These are phyloP conservation scores for Physeter macrocephalus DNA, from an alignment of 2,113 vertebrate species.

Conservation along the genomic window DNA sequence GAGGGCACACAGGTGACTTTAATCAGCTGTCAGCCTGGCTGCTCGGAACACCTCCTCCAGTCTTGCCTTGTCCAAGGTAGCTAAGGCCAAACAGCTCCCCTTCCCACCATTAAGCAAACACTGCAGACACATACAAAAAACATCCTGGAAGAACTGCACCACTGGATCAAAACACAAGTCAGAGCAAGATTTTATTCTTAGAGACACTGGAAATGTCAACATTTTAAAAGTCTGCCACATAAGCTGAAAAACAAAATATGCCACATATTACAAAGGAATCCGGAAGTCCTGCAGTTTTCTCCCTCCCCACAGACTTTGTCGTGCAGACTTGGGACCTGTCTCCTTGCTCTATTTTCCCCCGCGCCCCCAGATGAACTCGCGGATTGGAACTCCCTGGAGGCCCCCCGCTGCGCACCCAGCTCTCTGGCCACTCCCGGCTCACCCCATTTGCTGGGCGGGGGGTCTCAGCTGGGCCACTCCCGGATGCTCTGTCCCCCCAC, in stretches of 20 bases:
- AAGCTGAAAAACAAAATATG: constrained; percentile 34
- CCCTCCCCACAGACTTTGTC: not conserved
- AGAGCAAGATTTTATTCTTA: constrained; percentile 45
- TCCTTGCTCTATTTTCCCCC: not conserved
- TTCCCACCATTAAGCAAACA: constrained; percentile 34
- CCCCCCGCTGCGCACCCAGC: not conserved
- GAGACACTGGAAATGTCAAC: not conserved
- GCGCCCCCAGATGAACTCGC: not conserved
- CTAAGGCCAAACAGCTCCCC: constrained; percentile 60
- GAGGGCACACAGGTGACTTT: not conserved
- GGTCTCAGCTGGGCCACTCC: not conserved
- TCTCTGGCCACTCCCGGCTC: not conserved
- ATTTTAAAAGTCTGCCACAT: not conserved
- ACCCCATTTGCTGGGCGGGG: not conserved
- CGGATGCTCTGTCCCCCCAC: not conserved
- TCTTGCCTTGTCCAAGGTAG: constrained; percentile 70
- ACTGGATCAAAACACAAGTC: constrained; percentile 69
- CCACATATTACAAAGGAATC: not conserved
- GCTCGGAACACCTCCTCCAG: constrained; percentile 28
- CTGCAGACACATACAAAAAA: constrained; percentile 24
- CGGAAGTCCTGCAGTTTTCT: constrained; percentile 33
- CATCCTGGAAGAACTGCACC: constrained; percentile 46
- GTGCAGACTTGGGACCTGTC: not conserved
- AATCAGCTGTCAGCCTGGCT: not conserved
- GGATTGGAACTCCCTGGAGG: not conserved